phyloP scores from a whole-genome alignment of 2,113 vertebrate genomes.

The Gambusia affinis region DNA sequence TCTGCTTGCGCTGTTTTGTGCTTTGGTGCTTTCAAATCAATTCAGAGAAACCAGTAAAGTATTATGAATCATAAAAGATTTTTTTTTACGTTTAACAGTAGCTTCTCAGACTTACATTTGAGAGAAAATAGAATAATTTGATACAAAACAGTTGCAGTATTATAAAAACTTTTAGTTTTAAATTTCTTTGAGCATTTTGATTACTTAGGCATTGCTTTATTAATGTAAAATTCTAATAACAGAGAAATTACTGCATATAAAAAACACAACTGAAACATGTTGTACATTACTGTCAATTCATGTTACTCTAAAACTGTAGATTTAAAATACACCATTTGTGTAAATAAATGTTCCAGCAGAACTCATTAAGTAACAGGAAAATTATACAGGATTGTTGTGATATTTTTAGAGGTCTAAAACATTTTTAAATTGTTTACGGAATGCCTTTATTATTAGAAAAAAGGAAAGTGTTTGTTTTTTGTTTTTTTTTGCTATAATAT shows the following conservation, averaged over 20 bases:
- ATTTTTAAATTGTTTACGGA: slow-evolving; percentile 1
- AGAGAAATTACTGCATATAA: not conserved
- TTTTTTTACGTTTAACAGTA: slow-evolving; percentile 23
- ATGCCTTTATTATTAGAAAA: not conserved
- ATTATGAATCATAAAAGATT: not conserved
- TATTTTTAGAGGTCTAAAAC: not conserved
- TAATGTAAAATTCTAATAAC: not conserved
- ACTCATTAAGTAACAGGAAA: not conserved
- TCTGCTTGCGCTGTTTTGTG: not conserved
- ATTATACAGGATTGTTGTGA: slow-evolving; percentile 5
- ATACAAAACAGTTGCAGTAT: slow-evolving; percentile 1
- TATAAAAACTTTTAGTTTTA: not conserved
- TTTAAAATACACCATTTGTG: slow-evolving; percentile 1
- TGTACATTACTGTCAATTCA: not conserved
- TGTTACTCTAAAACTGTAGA: slow-evolving; percentile 2
- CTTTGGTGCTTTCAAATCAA: slow-evolving; percentile 22
- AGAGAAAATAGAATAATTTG: slow-evolving; percentile 18
- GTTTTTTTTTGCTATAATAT: not conserved
- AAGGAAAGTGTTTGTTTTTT: not conserved
- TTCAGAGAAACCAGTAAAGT: slow-evolving; percentile 10
- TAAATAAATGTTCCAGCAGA: slow-evolving; percentile 11
- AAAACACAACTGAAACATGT: not conserved
- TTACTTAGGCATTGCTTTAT: not conserved
- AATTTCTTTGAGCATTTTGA: not conserved
- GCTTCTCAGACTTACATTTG: slow-evolving; percentile 5